A percentile compares a stretch with the other conserved stretches of the same genome.
These are phyloP conservation scores for Tupiocoris notatus DNA, from an alignment of 2,888 invertebrate species.

Conservation along the genomic window DNA sequence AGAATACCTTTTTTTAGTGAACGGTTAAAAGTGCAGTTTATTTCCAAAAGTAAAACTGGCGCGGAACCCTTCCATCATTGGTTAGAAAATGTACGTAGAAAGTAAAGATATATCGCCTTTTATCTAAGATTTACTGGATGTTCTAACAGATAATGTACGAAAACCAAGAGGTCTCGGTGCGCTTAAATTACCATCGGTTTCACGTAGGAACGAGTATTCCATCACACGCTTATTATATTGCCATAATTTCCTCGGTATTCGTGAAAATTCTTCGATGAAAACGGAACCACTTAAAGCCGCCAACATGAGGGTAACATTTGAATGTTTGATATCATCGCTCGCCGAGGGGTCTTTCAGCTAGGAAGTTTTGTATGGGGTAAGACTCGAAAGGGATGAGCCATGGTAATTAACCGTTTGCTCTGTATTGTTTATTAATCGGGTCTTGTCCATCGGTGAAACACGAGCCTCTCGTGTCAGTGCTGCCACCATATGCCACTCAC, in stretches of 20 bases:
- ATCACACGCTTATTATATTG: background rate
- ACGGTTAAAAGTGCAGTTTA: background rate
- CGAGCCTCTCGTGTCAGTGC: conserved; percentile 33
- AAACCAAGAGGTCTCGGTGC: too few relatives aligned
- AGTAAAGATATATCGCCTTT: background rate
- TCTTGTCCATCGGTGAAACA: conserved; percentile 36
- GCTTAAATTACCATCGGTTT: too few relatives aligned
- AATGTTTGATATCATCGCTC: conserved; percentile 31
- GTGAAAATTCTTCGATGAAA: background rate
- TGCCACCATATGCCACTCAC: conserved; percentile 30
- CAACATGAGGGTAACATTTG: background rate
- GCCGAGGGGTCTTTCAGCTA: background rate
- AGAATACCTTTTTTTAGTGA: background rate
- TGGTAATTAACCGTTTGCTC: conserved; percentile 36
- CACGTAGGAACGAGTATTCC: too few relatives aligned
- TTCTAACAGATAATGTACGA: too few relatives aligned
- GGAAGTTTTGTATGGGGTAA: background rate
- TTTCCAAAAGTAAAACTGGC: background rate
- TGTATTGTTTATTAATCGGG: conserved; percentile 40
- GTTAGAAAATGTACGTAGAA: too few relatives aligned
- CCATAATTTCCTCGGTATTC: background rate
- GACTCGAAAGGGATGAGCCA: conserved; percentile 7
- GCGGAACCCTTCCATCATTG: too few relatives aligned
- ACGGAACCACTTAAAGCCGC: background rate
- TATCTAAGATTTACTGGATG: background rate